These are phyloP conservation scores for Protomyctophum bolini DNA, from an alignment of 2,113 vertebrate genomes.

Conservation along the genomic window DNA sequence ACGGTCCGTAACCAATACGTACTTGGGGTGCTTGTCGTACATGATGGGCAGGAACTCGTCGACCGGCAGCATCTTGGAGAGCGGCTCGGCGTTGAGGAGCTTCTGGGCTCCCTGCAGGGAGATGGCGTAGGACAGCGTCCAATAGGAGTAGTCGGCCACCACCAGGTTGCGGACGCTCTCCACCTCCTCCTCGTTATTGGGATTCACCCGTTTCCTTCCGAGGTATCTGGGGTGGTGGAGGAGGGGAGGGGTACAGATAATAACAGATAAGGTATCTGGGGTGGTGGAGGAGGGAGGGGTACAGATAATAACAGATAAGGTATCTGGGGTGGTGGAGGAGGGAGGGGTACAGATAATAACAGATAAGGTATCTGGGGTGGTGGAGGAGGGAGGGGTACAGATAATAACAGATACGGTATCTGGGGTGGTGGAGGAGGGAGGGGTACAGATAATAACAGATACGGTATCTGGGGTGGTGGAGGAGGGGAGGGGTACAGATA, in stretches of 20 bases:
- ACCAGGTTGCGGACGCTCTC: slow-evolving; percentile 85
- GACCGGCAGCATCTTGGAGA: slow-evolving; percentile 94
- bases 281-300: neutral
- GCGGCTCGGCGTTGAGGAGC: slow-evolving; percentile 86
- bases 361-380: slow-evolving; percentile 84
- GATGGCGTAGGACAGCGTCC: slow-evolving; percentile 92
- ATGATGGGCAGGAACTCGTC: slow-evolving; percentile 97
- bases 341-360: neutral
- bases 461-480: slow-evolving; percentile 79
- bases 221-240: slow-evolving; percentile 82
- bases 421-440: slow-evolving; percentile 43
- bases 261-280: slow-evolving; percentile 80
- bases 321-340: slow-evolving; percentile 78
- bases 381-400: neutral
- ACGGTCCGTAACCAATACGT: slow-evolving; percentile 38
- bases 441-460: slow-evolving; percentile 1
- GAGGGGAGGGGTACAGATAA: neutral
- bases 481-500: neutral
- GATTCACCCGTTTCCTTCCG: slow-evolving; percentile 93
- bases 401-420: slow-evolving; percentile 75
- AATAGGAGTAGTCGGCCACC: slow-evolving; percentile 89
- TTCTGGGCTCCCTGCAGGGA: slow-evolving; percentile 89
- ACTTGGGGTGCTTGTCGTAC: slow-evolving; percentile 97
- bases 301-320: slow-evolving; percentile 57
- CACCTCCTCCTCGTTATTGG: slow-evolving; percentile 80